Evolutionary conservation across 2,797 vertebrate species (phyloP), one percentile per base, ranked within the genome.

Genomic region (Toxotes lorentzi): DNA sequence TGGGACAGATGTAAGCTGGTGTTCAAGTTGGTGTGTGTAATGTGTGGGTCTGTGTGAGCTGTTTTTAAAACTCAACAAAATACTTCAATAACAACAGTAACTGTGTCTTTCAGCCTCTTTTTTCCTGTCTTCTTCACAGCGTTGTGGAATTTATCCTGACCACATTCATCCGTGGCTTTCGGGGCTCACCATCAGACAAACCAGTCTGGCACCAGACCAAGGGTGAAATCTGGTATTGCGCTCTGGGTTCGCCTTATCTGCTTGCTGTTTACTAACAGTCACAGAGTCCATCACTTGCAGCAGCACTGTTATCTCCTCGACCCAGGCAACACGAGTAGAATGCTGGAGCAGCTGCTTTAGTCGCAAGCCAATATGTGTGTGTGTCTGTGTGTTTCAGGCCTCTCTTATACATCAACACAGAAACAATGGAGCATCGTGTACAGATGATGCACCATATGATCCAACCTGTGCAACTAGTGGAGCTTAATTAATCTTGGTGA

Each of bases 241-340:
- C 78, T 79, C 66, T 69, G 83, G 87, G 84, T 86, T 85, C 7
- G 30, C 68, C 89, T 94, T 94, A 95, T 94, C 93, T 88, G 82
- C 75, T 85, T 40, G 61, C 83, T 92, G 91, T 94, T 93, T 92
- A 92, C 93, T 72, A 90, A 86, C 86, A 92, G 91, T 89, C 91
- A 90, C 88, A 91, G 79, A 88, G 84, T 87, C 89, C 88, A 92
- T 92, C 90, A 90, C 88, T 93, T 60, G 83, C 87, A 87, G 90
- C 86, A 71, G 84, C 79, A 40, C 74, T 62, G 89, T 93, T 95
- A 95, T 96, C 95, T 79, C 78, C 45, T 65, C 60, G 78, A 89
- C 86, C 88, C 91, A 94, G 93, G 74, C 90, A 70, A 83, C 78
- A 73, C 0, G 51, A 77, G 71, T 30, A 77, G 89, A 93, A 93